These are phyloP conservation scores for Lochmaea crataegi DNA, from an alignment of 2,888 invertebrate genomes.

Conservation along the genomic window DNA sequence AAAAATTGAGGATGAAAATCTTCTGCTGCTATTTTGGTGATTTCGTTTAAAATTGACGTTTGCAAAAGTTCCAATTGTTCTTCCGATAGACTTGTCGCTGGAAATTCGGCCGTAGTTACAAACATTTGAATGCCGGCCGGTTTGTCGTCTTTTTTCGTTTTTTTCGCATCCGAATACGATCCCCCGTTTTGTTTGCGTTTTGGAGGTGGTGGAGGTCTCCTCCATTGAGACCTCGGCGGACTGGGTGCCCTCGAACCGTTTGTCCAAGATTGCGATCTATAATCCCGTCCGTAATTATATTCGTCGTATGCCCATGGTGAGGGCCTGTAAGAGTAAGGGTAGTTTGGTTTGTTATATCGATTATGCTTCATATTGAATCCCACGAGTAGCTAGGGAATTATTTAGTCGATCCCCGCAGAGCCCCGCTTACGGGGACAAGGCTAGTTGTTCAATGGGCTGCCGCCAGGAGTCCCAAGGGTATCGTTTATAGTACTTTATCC, in stretches of 20 bases:
- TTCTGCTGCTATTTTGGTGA: slow-evolving; percentile 30
- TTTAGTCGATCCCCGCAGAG: slow-evolving; percentile 36
- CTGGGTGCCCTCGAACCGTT: slow-evolving; percentile 24
- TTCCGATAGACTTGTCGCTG: slow-evolving; percentile 19
- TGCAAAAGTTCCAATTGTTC: slow-evolving; percentile 31
- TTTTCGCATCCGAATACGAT: slow-evolving; percentile 17
- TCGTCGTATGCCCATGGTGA: slow-evolving; percentile 23
- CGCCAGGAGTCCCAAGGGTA: slow-evolving; percentile 39
- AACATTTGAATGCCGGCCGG: slow-evolving; percentile 27
- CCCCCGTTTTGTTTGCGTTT: slow-evolving; percentile 30
- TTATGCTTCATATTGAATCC: slow-evolving; percentile 38
- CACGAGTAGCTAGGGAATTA: slow-evolving; percentile 43
- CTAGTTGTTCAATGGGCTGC: slow-evolving; percentile 32
- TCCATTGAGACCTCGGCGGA: slow-evolving; percentile 23
- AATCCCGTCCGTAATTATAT: slow-evolving; percentile 18
- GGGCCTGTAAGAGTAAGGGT: slow-evolving; percentile 5
- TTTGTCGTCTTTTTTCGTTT: slow-evolving; percentile 19
- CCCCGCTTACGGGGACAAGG: slow-evolving; percentile 39
- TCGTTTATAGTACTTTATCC: slow-evolving; percentile 36
- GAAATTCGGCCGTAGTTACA: slow-evolving; percentile 28
- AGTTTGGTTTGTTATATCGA: slow-evolving; percentile 35
- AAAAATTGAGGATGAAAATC: slow-evolving; percentile 35
- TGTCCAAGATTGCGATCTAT: slow-evolving; percentile 23
- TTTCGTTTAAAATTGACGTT: slow-evolving; percentile 27
- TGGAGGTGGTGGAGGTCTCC: slow-evolving; percentile 20